phyloP scores from a whole-genome alignment of 2,888 invertebrate genomes.

The Andrena hattorfiana region DNA sequence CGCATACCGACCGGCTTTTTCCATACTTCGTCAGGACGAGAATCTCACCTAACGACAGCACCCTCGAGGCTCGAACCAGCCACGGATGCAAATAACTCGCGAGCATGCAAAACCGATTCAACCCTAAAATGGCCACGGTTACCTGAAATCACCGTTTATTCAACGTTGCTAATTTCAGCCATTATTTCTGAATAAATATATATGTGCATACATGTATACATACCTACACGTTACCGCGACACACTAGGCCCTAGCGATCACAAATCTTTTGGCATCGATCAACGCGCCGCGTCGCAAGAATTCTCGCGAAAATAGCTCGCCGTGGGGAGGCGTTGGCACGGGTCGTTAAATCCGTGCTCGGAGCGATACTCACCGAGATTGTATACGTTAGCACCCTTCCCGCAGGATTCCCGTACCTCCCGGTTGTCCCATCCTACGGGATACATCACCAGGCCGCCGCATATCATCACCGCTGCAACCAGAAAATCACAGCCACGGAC shows the following conservation, averaged over 20 bases:
- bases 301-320: neutral
- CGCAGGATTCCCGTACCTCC: conserved; percentile 88
- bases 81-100: conserved; percentile 11
- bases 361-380: conserved; percentile 86
- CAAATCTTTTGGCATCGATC: neutral
- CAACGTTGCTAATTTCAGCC: neutral
- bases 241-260: neutral
- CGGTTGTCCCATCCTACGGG: conserved; percentile 89
- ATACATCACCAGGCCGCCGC: conserved; percentile 87
- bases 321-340: neutral
- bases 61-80: conserved; percentile 25
- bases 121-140: neutral
- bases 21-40: conserved; percentile 34
- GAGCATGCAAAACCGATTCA: neutral
- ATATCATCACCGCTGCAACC: conserved; percentile 87
- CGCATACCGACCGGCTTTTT: conserved; percentile 26
- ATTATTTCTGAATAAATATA: neutral
- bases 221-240: too few species aligned
- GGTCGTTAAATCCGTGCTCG: conserved; percentile 6
- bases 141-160: conserved; percentile 17
- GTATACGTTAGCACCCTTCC: conserved; percentile 87
- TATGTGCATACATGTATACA: too few species aligned
- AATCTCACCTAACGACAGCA: conserved; percentile 49
- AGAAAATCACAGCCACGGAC: conserved; percentile 28
- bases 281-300: neutral